Evolutionary conservation across 2,888 invertebrate species (phyloP).

Genomic region (Ethmia dodecea): DNA sequence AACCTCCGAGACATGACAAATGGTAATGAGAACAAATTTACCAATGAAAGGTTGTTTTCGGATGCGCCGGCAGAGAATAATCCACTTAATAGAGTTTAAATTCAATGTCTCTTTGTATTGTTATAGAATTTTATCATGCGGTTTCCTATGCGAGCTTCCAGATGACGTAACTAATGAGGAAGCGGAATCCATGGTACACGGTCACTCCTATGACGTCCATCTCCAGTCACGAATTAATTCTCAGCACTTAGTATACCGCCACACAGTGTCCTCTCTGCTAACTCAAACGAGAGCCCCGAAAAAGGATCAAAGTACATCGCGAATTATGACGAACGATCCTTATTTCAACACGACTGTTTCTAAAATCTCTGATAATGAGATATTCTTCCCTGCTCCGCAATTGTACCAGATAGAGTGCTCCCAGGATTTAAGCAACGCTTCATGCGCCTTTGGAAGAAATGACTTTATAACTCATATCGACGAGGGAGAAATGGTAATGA

Average conservation of each 20-base stretch:
- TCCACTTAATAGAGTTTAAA: not conserved
- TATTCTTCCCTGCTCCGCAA: slow-evolving; percentile 80
- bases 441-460: slow-evolving; percentile 53
- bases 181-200: slow-evolving; percentile 58
- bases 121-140: slow-evolving; percentile 72
- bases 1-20: too few species aligned
- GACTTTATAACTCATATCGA: slow-evolving; percentile 44
- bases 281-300: slow-evolving; percentile 42
- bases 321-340: slow-evolving; percentile 75
- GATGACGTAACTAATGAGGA: slow-evolving; percentile 59
- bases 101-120: not conserved
- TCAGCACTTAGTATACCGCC: slow-evolving; percentile 57
- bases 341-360: slow-evolving; percentile 76
- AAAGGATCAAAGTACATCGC: slow-evolving; percentile 70
- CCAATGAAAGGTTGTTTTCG: too few species aligned
- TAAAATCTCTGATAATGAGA: slow-evolving; percentile 66
- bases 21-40: too few species aligned
- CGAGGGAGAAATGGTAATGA: slow-evolving; percentile 29
- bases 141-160: slow-evolving; percentile 76
- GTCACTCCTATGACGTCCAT: slow-evolving; percentile 75
- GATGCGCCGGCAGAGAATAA: too few species aligned
- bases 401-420: slow-evolving; percentile 62
- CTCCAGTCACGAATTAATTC: slow-evolving; percentile 52
- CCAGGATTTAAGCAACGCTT: slow-evolving; percentile 47
- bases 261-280: slow-evolving; percentile 50